Evolutionary conservation across 2,888 invertebrate species (phyloP).

Genomic region (Drosophila helvetica): DNA sequence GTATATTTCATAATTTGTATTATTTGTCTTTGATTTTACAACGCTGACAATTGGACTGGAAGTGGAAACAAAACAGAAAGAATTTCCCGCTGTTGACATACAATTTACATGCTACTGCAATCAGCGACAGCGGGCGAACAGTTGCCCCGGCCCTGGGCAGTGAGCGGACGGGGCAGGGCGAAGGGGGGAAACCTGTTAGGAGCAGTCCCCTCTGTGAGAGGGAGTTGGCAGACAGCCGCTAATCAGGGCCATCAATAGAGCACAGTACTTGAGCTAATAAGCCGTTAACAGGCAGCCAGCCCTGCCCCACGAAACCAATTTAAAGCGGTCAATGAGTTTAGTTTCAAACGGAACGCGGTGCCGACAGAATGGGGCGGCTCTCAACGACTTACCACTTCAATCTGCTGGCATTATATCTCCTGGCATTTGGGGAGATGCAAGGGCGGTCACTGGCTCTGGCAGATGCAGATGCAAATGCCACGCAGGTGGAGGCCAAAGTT

Average conservation of each 20-base stretch:
- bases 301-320: neutral
- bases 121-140: conserved; percentile 33
- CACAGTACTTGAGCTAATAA: conserved; percentile 51
- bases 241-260: conserved; percentile 65
- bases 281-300: conserved; percentile 22
- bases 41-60: conserved; percentile 41
- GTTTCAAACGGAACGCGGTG: conserved; percentile 46
- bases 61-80: conserved; percentile 23
- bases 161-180: neutral
- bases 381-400: conserved; percentile 6
- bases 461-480: conserved; percentile 43
- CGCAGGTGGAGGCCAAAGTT: conserved; percentile 40
- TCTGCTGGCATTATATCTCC: conserved; percentile 20
- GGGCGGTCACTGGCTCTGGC: neutral
- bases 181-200: conserved; percentile 16
- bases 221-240: conserved; percentile 51
- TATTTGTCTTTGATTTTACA: conserved; percentile 49
- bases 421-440: conserved; percentile 6
- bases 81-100: conserved; percentile 39
- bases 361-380: conserved; percentile 51
- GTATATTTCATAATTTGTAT: conserved; percentile 48
- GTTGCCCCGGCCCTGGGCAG: conserved; percentile 45
- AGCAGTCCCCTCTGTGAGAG: conserved; percentile 1
- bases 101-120: conserved; percentile 52
- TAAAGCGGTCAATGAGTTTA: conserved; percentile 17